Percentiles rank a stretch among this genome's conserved stretches.
Conservation (phyloP, 1,140 invertebrate species). For the Brachionus rubens region DNA sequence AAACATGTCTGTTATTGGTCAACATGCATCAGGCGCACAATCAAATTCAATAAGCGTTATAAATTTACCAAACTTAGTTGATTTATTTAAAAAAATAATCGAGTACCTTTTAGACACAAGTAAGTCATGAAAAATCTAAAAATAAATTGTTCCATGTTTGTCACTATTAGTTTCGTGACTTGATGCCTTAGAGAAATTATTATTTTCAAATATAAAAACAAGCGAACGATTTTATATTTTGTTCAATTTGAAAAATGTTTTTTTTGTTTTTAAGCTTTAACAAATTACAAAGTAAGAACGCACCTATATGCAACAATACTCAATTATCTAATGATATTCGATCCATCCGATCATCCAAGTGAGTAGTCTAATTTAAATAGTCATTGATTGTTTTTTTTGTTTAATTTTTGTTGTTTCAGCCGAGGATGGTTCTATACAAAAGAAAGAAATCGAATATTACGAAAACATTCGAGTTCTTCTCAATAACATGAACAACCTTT, state of each 20-base stretch:
- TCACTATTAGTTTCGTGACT: no score
- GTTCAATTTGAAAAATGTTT: background rate
- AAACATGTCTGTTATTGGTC: background rate
- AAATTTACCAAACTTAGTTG: conserved; percentile 16
- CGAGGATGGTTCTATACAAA: background rate
- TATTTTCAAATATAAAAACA: no score
- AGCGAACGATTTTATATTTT: no score
- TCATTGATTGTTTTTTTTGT: background rate
- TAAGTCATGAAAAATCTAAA: no score
- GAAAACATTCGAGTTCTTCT: background rate
- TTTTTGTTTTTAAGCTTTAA: conserved; percentile 12
- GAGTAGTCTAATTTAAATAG: background rate
- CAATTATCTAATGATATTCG: conserved; percentile 24
- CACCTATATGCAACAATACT: conserved; percentile 25
- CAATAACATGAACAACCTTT: conserved; percentile 16
- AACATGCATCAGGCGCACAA: background rate
- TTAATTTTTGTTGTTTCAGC: no score
- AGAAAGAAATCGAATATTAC: conserved; percentile 12
- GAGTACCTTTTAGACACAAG: background rate
- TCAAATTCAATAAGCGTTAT: background rate
- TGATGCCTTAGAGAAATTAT: no score
- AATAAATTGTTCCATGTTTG: no score
- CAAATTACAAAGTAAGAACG: conserved; percentile 39
- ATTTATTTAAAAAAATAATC: conserved; percentile 28
- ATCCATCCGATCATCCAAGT: background rate